Evolutionary conservation across 2,113 vertebrate genomes (phyloP), one percentile per base, ranked within the genome.

Genomic region (Poeciliopsis retropinna): DNA sequence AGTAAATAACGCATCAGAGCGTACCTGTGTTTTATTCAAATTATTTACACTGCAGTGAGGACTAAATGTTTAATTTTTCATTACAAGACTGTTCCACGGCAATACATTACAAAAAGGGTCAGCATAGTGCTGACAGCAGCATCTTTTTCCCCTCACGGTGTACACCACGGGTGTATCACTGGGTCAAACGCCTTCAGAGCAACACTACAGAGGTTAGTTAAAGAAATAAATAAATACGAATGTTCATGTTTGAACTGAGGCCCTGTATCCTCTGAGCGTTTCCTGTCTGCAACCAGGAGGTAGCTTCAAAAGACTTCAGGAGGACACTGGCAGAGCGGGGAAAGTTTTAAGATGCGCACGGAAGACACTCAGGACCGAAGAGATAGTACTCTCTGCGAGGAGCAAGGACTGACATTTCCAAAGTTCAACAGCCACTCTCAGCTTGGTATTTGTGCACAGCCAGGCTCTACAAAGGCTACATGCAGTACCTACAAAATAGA

Each of bases 401-500:
- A 88, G 85, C 82, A 39, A 64, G 12, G 80, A 80, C 80, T 92
- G 88, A 92, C 89, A 93, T 92, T 93, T 92, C 70, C 84, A 90
- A 92, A 92, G 89, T 93, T 92, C 91, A 92, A 92, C 84, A 90
- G 83, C 87, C 82, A 88, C 89, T 92, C 91, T 88, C 87, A 70
- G 85, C 87, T 85, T 85, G 89, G 84, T 91, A 89, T 92, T 92
- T 92, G 90, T 90, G 87, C 88, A 89, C 78, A 87, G 80, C 66
- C 72, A 10, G 85, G 69, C 75, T 84, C 74, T 72, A 89, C 84
- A 87, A 89, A 90, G 80, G 84, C 85, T 87, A 85, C 90, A 90
- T 1, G 77, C 71, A 85, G 78, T 67, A 90, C 81, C 78, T 89
- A 83, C 86, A 75, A 77, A 87, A 80, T 27, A 86, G 72, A 41